Percentiles rank a stretch among this genome's conserved stretches.
These are phyloP conservation scores for Marmota flaviventris DNA, from an alignment of 2,113 vertebrate genomes.

Conservation along the genomic window DNA sequence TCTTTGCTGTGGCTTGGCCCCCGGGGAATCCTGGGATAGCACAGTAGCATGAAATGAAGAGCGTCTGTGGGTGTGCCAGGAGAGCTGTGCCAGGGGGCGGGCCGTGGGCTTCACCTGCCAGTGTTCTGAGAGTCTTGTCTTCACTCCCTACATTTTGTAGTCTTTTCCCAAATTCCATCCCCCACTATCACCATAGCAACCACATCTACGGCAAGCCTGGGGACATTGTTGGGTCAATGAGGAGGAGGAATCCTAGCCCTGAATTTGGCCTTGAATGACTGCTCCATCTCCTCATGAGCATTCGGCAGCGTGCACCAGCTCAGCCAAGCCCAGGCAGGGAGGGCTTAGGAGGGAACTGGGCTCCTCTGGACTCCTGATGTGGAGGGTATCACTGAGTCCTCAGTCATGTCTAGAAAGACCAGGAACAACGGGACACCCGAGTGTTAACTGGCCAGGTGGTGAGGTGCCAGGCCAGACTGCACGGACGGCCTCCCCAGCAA, in stretches of 20 bases:
- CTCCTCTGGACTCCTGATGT: background rate
- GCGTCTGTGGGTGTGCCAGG: rapidly evolving
- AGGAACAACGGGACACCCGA: background rate
- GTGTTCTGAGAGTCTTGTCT: background rate
- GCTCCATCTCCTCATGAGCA: background rate
- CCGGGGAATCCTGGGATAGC: background rate
- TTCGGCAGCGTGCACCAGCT: background rate
- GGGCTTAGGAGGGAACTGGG: background rate
- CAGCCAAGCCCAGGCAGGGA: rapidly evolving
- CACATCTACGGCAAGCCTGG: background rate
- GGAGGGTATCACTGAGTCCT: background rate
- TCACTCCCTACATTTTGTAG: background rate
- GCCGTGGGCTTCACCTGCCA: background rate
- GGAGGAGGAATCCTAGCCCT: background rate
- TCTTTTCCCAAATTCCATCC: conserved; percentile 62
- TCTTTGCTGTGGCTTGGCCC: background rate
- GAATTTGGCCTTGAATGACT: background rate
- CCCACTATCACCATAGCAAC: conserved; percentile 71
- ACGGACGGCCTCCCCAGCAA: background rate
- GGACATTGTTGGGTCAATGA: background rate
- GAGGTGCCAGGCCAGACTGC: rapidly evolving
- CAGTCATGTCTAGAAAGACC: background rate
- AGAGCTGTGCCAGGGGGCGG: background rate
- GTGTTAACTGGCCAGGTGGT: background rate
- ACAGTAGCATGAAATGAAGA: rapidly evolving